phyloP scores from a whole-genome alignment of 1,140 invertebrate genomes.

The Drosophila varians region DNA sequence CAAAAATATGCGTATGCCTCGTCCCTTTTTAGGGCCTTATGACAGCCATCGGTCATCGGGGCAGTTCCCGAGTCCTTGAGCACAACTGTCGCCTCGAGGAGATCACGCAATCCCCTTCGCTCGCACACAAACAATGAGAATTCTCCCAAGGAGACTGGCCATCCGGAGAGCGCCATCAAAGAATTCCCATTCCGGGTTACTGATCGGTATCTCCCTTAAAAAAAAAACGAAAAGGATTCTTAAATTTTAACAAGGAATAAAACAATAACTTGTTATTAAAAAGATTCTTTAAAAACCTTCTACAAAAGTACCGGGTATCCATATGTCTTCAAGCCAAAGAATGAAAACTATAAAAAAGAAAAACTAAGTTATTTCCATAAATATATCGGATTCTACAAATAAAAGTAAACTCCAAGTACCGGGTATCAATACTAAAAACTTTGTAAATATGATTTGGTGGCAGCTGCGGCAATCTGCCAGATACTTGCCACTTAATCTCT shows the following conservation, averaged over 20 bases:
- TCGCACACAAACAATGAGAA: neutral
- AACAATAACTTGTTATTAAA: neutral
- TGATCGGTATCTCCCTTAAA: conserved; percentile 37
- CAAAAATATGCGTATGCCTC: conserved; percentile 73
- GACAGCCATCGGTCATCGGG: conserved; percentile 58
- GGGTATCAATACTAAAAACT: neutral
- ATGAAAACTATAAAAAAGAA: neutral
- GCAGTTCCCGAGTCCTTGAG: conserved; percentile 60
- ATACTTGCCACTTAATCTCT: neutral
- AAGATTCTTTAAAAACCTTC: too few relatives aligned
- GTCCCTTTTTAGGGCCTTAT: conserved; percentile 67
- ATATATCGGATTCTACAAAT: too few relatives aligned
- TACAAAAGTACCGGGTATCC: too few relatives aligned
- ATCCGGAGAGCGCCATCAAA: conserved; percentile 35
- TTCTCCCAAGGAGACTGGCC: too few relatives aligned
- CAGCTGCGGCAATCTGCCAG: neutral
- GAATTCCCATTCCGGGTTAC: conserved; percentile 33
- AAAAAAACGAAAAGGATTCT: too few relatives aligned
- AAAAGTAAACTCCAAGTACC: neutral
- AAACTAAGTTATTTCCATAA: too few relatives aligned
- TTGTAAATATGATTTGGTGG: neutral
- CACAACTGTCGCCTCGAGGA: conserved; percentile 63
- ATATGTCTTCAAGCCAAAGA: too few relatives aligned
- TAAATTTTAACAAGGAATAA: neutral
- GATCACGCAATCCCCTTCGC: conserved; percentile 43